Percentiles rank a stretch among this genome's conserved stretches.
phyloP scores from a whole-genome alignment of 1,140 invertebrate species.

The Bursaphelenchus mucronatus region DNA sequence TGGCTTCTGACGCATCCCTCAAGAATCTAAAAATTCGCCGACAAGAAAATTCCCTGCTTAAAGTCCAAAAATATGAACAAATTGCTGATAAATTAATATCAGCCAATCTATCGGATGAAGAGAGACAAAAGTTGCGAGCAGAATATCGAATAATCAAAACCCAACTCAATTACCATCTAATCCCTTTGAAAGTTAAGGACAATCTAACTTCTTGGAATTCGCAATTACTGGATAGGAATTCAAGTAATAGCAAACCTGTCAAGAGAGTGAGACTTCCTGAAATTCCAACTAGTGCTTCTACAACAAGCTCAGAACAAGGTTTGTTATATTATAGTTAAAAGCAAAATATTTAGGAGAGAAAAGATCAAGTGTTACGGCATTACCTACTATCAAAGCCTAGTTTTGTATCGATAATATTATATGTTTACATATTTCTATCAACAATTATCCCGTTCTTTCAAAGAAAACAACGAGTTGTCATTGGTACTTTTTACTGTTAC shows the following conservation, averaged over 20 bases:
- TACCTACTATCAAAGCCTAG: no score
- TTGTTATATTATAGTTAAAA: no score
- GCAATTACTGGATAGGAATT: slow-evolving; percentile 30
- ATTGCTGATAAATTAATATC: slow-evolving; percentile 54
- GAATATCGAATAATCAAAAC: slow-evolving; percentile 57
- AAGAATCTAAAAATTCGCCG: slow-evolving; percentile 45
- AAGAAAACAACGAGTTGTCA: no score
- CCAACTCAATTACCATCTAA: slow-evolving; percentile 56
- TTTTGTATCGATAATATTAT: no score
- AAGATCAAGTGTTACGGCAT: no score
- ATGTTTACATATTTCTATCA: no score
- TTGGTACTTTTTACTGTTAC: no score
- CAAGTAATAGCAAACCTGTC: neutral
- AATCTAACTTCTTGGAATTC: slow-evolving; percentile 54
- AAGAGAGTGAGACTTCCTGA: no score
- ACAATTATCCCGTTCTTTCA: no score
- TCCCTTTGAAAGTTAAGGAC: slow-evolving; percentile 48
- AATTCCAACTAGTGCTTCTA: no score
- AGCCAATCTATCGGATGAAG: slow-evolving; percentile 46
- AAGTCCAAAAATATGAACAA: slow-evolving; percentile 53
- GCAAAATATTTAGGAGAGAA: no score
- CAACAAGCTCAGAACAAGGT: no score
- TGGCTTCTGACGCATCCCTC: slow-evolving; percentile 52
- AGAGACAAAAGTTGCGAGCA: slow-evolving; percentile 44
- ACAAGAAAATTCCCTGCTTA: slow-evolving; percentile 54